Evolutionary conservation across 2,888 invertebrate species (phyloP).

Genomic region (Lycocerus yunnanus): DNA sequence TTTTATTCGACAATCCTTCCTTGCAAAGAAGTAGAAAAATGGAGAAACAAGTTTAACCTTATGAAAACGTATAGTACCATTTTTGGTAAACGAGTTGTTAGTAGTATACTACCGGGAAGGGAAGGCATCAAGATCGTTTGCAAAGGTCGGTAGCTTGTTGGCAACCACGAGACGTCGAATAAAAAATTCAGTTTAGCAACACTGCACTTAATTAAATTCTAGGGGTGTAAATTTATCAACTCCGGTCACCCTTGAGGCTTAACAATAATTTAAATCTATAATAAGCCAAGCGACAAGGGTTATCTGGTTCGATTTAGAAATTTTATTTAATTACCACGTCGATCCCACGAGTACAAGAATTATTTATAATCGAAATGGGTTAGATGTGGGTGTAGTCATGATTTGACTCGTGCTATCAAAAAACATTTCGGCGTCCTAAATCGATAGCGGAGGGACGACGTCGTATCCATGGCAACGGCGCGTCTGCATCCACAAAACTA

Average conservation of each 20-base stretch:
- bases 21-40: too few species aligned
- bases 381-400: neutral
- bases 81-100: constrained; percentile 15
- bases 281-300: neutral
- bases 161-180: neutral
- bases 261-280: neutral
- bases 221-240: neutral
- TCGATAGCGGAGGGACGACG: constrained; percentile 37
- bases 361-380: neutral
- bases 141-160: neutral
- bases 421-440: constrained; percentile 23
- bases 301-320: neutral
- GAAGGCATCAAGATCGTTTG: neutral
- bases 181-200: neutral
- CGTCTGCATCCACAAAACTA: constrained; percentile 35
- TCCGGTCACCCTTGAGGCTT: neutral
- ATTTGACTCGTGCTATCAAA: constrained; percentile 5
- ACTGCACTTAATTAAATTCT: neutral
- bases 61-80: constrained; percentile 24
- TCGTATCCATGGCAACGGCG: constrained; percentile 35
- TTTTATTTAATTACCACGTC: neutral
- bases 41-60: constrained; percentile 24
- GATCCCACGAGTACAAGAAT: neutral
- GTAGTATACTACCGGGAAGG: neutral
- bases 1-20: neutral